phyloP scores from a whole-genome alignment of 2,888 invertebrate genomes.

The Caenorhabditis afra region DNA sequence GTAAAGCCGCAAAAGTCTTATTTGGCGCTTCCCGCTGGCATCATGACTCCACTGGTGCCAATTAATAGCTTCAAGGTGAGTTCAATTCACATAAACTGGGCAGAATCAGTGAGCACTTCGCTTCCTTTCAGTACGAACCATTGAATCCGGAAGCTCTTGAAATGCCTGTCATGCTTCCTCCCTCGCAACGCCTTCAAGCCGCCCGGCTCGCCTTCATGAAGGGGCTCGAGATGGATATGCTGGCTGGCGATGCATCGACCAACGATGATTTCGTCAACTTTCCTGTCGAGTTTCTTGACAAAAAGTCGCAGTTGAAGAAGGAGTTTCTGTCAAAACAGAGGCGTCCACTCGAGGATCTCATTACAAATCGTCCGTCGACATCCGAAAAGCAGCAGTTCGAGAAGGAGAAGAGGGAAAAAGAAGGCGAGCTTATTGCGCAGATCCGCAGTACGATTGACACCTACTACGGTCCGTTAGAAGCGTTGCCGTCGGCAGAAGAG shows the following conservation, averaged over 20 bases:
- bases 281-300: constrained; percentile 85
- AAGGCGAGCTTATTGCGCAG: constrained; percentile 37
- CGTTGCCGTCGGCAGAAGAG: constrained; percentile 16
- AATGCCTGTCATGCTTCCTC: constrained; percentile 94
- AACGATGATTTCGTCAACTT: neutral
- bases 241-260: constrained; percentile 31
- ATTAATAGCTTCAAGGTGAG: constrained; percentile 87
- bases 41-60: constrained; percentile 97
- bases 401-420: constrained; percentile 46
- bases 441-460: constrained; percentile 1
- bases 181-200: constrained; percentile 91
- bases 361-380: constrained; percentile 23
- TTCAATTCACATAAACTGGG: neutral
- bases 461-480: constrained; percentile 27
- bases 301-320: constrained; percentile 85
- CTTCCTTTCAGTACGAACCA: constrained; percentile 86
- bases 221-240: constrained; percentile 85
- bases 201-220: constrained; percentile 95
- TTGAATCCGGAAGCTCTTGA: constrained; percentile 92
- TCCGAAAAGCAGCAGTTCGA: constrained; percentile 27
- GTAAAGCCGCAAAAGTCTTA: constrained; percentile 60
- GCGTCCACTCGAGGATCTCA: constrained; percentile 19
- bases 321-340: constrained; percentile 44
- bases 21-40: constrained; percentile 92
- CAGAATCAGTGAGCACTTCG: neutral